A percentile compares a stretch with the other conserved stretches of the same genome.
Evolutionary conservation across 2,797 vertebrate species (phyloP).

Genomic region (Anniella stebbinsi): DNA sequence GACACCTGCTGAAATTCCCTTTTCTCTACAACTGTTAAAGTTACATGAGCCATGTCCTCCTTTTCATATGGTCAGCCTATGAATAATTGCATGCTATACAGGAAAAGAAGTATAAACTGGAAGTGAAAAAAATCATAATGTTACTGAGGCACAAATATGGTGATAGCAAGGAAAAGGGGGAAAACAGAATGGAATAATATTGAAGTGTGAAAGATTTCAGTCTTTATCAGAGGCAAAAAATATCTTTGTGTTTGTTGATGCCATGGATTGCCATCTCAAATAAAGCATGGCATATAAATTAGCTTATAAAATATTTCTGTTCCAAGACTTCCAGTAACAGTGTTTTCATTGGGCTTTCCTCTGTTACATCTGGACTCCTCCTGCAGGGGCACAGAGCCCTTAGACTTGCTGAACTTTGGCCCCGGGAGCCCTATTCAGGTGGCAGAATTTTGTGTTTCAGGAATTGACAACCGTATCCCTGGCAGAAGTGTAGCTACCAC

Average conservation of each 20-base stretch:
- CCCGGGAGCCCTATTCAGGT: background rate
- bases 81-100: conserved; percentile 77
- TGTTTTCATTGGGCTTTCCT: background rate
- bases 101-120: conserved; percentile 70
- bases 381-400: too few species aligned
- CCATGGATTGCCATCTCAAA: conserved; percentile 51
- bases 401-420: too few species aligned
- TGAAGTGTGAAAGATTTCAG: conserved; percentile 64
- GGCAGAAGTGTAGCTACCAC: background rate
- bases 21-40: too few species aligned
- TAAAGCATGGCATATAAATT: conserved; percentile 24
- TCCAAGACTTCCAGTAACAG: conserved; percentile 22
- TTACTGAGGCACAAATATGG: conserved; percentile 69
- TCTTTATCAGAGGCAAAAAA: conserved; percentile 24
- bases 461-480: background rate
- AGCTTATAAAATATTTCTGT: conserved; percentile 37
- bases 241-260: conserved; percentile 26
- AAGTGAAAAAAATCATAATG: conserved; percentile 71
- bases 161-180: conserved; percentile 69
- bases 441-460: background rate
- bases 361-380: background rate
- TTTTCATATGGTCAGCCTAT: too few species aligned
- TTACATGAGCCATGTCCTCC: too few species aligned
- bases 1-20: too few species aligned
- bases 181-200: conserved; percentile 40